Conservation (phyloP, 1,140 invertebrate species). For the Lepidurus arcticus region DNA sequence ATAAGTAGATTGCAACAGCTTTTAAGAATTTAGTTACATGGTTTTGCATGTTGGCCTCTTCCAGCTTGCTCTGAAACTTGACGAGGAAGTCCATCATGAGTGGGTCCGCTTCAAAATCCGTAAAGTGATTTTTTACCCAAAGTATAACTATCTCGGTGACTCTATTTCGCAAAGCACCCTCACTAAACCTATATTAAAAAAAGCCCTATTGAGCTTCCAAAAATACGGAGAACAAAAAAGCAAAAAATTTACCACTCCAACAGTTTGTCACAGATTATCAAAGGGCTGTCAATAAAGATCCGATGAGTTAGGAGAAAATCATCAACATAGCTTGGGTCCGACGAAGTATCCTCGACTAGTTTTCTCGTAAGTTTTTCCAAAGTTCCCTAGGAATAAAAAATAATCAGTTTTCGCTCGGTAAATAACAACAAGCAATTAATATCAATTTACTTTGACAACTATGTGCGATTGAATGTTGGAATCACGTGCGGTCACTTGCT, state of each 20-base stretch:
- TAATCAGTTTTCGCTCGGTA: neutral
- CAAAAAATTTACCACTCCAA: slow-evolving; percentile 64
- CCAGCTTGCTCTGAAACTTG: slow-evolving; percentile 79
- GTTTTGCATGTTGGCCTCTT: slow-evolving; percentile 76
- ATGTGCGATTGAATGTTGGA: slow-evolving; percentile 66
- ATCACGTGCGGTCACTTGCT: slow-evolving; percentile 56
- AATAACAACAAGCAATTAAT: neutral
- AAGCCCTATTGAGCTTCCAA: neutral
- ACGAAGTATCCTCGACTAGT: slow-evolving; percentile 84
- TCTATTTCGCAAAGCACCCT: slow-evolving; percentile 71
- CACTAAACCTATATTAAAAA: slow-evolving; percentile 55
- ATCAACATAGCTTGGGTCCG: slow-evolving; percentile 95
- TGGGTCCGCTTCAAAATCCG: slow-evolving; percentile 94
- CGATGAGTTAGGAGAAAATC: slow-evolving; percentile 96
- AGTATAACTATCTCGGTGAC: slow-evolving; percentile 86
- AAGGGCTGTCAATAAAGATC: slow-evolving; percentile 83
- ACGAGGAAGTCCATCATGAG: slow-evolving; percentile 96
- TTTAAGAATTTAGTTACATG: slow-evolving; percentile 49
- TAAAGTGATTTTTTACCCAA: slow-evolving; percentile 99
- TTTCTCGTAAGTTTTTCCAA: slow-evolving; percentile 85
- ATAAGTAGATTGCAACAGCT: neutral
- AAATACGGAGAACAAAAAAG: neutral
- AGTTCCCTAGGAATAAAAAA: slow-evolving; percentile 58
- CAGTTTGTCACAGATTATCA: slow-evolving; percentile 77
- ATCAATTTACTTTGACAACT: slow-evolving; percentile 63